These are phyloP conservation scores for Galeopsomyia nigrocyanea DNA, from an alignment of 2,888 invertebrate genomes.

Conservation along the genomic window DNA sequence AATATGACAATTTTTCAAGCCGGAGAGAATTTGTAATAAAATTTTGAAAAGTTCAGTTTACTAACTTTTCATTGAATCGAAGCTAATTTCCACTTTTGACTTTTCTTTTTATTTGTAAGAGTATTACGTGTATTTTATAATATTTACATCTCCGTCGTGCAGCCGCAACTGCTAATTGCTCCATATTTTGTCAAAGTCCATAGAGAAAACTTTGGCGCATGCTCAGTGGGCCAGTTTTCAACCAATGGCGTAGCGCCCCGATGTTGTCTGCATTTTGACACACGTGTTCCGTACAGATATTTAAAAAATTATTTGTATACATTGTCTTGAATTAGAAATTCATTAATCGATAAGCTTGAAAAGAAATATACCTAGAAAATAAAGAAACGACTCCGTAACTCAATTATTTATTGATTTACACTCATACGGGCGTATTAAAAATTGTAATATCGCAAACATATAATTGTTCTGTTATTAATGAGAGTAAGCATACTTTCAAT, in stretches of 20 bases:
- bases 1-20: too few relatives aligned
- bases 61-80: too few relatives aligned
- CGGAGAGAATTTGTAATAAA: too few relatives aligned
- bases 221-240: background rate
- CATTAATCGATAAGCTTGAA: background rate
- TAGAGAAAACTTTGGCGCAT: background rate
- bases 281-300: constrained; percentile 20
- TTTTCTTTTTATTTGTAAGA: constrained; percentile 19
- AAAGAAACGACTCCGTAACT: too few relatives aligned
- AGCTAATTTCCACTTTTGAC: background rate
- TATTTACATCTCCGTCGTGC: constrained; percentile 24
- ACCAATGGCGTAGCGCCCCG: constrained; percentile 30
- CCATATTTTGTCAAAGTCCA: constrained; percentile 6
- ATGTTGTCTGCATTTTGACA: constrained; percentile 20
- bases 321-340: background rate
- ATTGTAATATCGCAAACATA: too few relatives aligned
- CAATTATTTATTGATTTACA: too few relatives aligned
- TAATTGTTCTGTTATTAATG: too few relatives aligned
- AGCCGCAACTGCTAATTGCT: background rate
- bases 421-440: too few relatives aligned
- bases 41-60: too few relatives aligned
- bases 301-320: too few relatives aligned
- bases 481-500: too few relatives aligned
- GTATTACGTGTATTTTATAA: constrained; percentile 20
- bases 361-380: too few relatives aligned